Conservation (phyloP, 2,888 invertebrate genomes). For the Platycheirus albimanus region DNA sequence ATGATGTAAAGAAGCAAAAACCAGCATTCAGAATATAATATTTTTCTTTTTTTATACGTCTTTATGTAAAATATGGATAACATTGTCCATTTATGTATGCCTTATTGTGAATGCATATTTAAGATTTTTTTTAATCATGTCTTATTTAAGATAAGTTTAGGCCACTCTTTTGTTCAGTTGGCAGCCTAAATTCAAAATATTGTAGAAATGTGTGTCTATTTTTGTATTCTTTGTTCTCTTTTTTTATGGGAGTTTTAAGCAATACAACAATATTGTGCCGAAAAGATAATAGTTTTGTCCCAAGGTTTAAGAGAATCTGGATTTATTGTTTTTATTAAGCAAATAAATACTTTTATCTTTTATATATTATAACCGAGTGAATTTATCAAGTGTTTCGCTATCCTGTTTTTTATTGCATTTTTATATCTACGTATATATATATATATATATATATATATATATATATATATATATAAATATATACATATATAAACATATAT, state of each 20-base stretch:
- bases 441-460: too few species aligned
- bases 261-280: constrained; percentile 9
- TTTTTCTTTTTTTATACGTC: constrained; percentile 43
- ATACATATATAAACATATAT: too few species aligned
- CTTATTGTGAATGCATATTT: constrained; percentile 36
- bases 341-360: constrained; percentile 36
- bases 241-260: neutral
- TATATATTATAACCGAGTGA: constrained; percentile 17
- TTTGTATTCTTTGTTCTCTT: constrained; percentile 1
- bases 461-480: too few species aligned
- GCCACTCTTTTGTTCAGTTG: constrained; percentile 1
- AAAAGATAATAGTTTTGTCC: constrained; percentile 1
- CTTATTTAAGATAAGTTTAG: constrained; percentile 15
- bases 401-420: constrained; percentile 48
- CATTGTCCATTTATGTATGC: constrained; percentile 54
- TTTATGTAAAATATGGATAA: constrained; percentile 64
- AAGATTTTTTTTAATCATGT: constrained; percentile 18
- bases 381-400: constrained; percentile 58
- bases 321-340: constrained; percentile 8
- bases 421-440: too few species aligned
- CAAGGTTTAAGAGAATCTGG: neutral
- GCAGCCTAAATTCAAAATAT: constrained; percentile 35
- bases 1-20: constrained; percentile 56
- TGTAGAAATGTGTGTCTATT: constrained; percentile 11
- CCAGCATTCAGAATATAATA: constrained; percentile 35